A percentile compares a stretch with the other conserved stretches of the same genome.
These are phyloP conservation scores for Chiroxiphia lanceolata DNA, from an alignment of 2,797 vertebrate genomes.

Conservation along the genomic window DNA sequence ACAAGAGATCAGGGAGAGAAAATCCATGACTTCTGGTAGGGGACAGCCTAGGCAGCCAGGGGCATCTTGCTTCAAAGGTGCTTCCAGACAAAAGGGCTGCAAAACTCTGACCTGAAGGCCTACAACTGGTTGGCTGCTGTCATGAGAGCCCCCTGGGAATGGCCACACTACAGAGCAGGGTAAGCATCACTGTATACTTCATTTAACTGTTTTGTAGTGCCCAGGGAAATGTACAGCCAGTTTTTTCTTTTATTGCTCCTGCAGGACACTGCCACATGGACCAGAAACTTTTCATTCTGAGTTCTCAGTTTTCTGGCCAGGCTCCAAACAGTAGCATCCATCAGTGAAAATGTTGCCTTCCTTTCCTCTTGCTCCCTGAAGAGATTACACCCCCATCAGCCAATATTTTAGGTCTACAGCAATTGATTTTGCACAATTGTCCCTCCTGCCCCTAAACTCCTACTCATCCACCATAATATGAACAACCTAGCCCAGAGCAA, in stretches of 20 bases:
- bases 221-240: neutral
- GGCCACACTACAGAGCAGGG: neutral
- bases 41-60: neutral
- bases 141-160: neutral
- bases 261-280: neutral
- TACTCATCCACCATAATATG: neutral
- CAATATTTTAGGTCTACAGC: neutral
- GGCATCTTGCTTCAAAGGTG: neutral
- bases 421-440: neutral
- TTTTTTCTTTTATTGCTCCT: neutral
- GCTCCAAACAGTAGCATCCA: neutral
- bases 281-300: neutral
- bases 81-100: neutral
- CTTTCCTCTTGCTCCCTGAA: neutral
- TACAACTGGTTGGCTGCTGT: neutral
- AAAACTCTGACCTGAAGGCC: neutral
- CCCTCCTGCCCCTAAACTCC: neutral
- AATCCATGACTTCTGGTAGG: neutral
- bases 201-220: neutral
- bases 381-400: neutral
- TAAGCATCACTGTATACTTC: neutral
- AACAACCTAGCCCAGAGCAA: neutral
- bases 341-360: neutral
- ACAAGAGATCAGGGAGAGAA: neutral
- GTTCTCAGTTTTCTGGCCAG: neutral